phyloP scores from a whole-genome alignment of 2,888 invertebrate species.

The Drosophila infuscata region DNA sequence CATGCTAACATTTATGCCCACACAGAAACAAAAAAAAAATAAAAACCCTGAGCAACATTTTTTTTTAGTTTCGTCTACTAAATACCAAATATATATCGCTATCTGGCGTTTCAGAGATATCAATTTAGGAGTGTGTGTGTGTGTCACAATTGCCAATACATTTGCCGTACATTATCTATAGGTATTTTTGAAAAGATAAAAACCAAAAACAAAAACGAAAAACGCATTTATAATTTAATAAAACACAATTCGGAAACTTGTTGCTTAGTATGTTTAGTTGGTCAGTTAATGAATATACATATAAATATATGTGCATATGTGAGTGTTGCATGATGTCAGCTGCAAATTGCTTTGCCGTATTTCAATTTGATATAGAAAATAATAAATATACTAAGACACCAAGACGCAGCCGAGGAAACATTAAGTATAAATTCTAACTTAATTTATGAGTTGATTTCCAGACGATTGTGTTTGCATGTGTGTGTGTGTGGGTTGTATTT shows the following conservation, averaged over 20 bases:
- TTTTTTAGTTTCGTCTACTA: conserved; percentile 17
- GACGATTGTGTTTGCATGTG: conserved; percentile 16
- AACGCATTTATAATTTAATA: conserved; percentile 42
- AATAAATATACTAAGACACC: conserved; percentile 3
- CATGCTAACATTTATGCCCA: conserved; percentile 19
- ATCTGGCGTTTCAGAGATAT: conserved; percentile 44
- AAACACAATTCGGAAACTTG: conserved; percentile 35
- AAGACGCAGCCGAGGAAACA: conserved; percentile 8
- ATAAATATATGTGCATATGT: conserved; percentile 10
- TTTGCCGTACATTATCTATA: conserved; percentile 45
- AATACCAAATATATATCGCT: conserved; percentile 33
- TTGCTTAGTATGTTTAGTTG: conserved; percentile 28
- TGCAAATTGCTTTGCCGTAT: conserved; percentile 77
- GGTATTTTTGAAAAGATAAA: conserved; percentile 39
- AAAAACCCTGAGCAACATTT: conserved; percentile 9
- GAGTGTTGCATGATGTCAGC: conserved; percentile 69
- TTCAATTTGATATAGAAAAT: conserved; percentile 59
- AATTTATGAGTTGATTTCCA: conserved; percentile 64
- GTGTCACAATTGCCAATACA: conserved; percentile 36
- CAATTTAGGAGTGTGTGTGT: conserved; percentile 14
- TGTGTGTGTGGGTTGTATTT: conserved; percentile 41
- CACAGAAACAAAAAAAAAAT: conserved; percentile 1
- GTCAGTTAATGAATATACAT: conserved; percentile 4
- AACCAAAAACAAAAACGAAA: conserved; percentile 22
- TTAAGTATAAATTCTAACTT: conserved; percentile 55